A percentile compares a stretch with the other conserved stretches of the same genome.
These are phyloP conservation scores for Anabacerthia variegaticeps DNA, from an alignment of 2,797 vertebrate genomes.

Conservation along the genomic window DNA sequence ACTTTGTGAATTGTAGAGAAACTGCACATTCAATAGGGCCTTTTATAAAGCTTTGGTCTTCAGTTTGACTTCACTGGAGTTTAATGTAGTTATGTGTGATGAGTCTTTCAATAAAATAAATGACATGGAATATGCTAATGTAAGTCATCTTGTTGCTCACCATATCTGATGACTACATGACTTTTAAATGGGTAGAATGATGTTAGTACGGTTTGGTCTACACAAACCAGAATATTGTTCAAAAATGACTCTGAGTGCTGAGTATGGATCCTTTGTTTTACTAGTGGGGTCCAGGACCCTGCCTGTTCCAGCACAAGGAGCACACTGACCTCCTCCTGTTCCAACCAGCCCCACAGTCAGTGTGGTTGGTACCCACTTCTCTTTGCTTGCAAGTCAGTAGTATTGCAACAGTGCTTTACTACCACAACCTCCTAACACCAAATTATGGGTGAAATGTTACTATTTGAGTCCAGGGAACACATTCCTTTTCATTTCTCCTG, in stretches of 20 bases:
- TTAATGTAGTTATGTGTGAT: background rate
- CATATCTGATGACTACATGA: background rate
- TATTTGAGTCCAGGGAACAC: background rate
- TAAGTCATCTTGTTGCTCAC: background rate
- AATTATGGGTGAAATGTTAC: constrained; percentile 51
- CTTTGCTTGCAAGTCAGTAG: background rate
- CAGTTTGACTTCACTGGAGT: background rate
- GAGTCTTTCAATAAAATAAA: background rate
- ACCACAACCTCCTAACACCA: background rate
- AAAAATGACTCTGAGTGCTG: background rate
- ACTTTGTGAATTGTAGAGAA: background rate
- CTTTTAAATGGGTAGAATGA: background rate
- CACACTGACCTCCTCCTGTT: background rate
- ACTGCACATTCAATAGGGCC: background rate
- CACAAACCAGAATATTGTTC: background rate
- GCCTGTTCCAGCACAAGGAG: background rate
- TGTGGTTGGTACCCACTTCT: background rate
- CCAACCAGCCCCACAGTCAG: background rate
- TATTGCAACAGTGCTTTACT: constrained; percentile 1
- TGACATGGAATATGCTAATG: background rate
- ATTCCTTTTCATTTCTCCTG: background rate
- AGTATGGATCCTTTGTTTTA: background rate
- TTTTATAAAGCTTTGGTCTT: background rate
- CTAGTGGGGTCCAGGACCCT: background rate
- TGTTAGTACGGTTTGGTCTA: background rate